These are phyloP conservation scores for Aspidoscelis tigris DNA, from an alignment of 2,113 vertebrate genomes.

Conservation along the genomic window DNA sequence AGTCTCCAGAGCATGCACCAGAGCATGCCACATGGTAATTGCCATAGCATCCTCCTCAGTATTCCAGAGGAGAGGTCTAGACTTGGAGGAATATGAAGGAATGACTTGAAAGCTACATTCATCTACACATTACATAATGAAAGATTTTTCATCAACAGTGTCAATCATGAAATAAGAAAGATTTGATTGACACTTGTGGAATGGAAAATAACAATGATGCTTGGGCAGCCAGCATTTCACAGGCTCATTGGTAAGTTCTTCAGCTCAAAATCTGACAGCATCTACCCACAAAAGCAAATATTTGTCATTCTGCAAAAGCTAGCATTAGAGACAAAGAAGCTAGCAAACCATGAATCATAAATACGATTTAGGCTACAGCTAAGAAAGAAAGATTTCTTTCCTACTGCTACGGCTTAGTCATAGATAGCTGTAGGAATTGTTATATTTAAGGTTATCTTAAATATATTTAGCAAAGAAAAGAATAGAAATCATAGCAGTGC, in stretches of 20 bases:
- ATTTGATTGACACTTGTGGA: background rate
- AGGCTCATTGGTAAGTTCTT: background rate
- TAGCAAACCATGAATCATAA: background rate
- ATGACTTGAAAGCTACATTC: too few species aligned
- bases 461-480: background rate
- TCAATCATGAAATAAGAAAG: rapidly evolving
- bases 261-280: background rate
- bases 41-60: too few species aligned
- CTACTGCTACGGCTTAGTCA: background rate
- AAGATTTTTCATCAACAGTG: background rate
- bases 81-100: too few species aligned
- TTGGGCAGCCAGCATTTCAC: background rate
- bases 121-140: background rate
- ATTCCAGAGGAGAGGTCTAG: too few species aligned
- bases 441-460: background rate
- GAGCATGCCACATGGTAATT: too few species aligned
- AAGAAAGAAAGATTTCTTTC: background rate
- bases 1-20: too few species aligned
- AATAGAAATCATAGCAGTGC: background rate
- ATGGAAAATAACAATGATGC: background rate
- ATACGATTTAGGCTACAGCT: background rate
- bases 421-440: background rate
- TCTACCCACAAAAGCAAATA: background rate
- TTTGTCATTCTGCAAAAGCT: background rate
- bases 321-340: background rate